phyloP scores from a whole-genome alignment of 2,797 vertebrate species.

The Muscicapa comitata region DNA sequence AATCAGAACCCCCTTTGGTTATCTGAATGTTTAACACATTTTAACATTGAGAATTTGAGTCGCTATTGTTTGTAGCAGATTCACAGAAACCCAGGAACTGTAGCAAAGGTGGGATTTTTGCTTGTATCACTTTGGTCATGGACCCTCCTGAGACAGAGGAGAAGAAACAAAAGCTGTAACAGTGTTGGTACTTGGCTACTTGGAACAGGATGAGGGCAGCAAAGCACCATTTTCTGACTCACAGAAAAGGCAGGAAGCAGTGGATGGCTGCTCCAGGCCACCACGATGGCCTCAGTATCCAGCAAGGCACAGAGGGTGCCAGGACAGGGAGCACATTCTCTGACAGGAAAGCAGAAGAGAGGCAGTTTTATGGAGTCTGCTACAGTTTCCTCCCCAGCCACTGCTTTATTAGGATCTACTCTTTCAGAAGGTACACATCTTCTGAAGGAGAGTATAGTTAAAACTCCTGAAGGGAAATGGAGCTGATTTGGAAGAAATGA shows the following conservation, averaged over 20 bases:
- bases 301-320: not conserved
- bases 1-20: not conserved
- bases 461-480: not conserved
- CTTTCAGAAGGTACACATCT: not conserved
- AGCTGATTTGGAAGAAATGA: not conserved
- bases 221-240: not conserved
- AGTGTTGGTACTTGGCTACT: not conserved
- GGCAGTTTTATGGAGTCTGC: rapidly evolving
- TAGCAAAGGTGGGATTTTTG: not conserved
- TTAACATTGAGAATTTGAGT: not conserved
- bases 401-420: not conserved
- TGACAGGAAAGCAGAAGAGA: not conserved
- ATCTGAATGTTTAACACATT: not conserved
- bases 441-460: not conserved
- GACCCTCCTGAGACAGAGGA: not conserved
- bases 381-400: not conserved
- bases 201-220: not conserved
- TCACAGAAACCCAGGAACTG: not conserved
- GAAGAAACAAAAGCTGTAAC: not conserved
- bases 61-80: not conserved
- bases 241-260: not conserved
- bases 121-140: rapidly evolving
- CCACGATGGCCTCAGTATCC: not conserved
- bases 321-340: not conserved
- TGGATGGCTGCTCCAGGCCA: not conserved